phyloP scores from a whole-genome alignment of 2,797 vertebrate species.

The Chelonia mydas region DNA sequence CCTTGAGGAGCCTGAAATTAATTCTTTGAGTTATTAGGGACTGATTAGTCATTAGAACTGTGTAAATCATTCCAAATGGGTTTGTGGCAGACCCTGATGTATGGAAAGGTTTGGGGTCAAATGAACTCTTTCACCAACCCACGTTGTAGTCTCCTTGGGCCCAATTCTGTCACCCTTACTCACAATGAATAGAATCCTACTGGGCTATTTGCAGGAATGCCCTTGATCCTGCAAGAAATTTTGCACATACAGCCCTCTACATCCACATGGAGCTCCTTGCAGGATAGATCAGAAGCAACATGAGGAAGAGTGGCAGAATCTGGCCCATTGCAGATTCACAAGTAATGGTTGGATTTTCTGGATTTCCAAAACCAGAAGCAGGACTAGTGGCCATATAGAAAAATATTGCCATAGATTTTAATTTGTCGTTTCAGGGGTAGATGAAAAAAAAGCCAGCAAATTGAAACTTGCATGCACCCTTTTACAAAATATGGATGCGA shows the following conservation, averaged over 20 bases:
- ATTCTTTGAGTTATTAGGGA: not conserved
- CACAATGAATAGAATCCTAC: not conserved
- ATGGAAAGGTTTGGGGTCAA: not conserved
- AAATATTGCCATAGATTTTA: not conserved
- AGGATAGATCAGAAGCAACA: not conserved
- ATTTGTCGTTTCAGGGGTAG: not conserved
- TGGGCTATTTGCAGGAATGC: not conserved
- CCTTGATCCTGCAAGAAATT: not conserved
- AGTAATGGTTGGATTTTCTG: not conserved
- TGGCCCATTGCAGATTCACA: not conserved
- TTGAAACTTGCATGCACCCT: not conserved
- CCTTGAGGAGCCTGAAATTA: not conserved
- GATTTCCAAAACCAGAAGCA: not conserved
- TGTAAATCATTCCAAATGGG: not conserved
- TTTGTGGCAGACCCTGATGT: not conserved
- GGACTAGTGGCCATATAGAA: not conserved
- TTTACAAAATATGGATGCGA: not conserved
- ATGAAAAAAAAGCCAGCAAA: not conserved
- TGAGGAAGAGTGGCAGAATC: not conserved
- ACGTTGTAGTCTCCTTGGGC: not conserved
- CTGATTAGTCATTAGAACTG: not conserved
- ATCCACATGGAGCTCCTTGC: not conserved
- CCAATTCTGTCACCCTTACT: not conserved
- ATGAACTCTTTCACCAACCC: not conserved
- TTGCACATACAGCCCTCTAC: not conserved